Percentiles rank a stretch among this genome's conserved stretches.
These are phyloP conservation scores for Semotilus atromaculatus DNA, from an alignment of 2,797 vertebrate genomes.

Conservation along the genomic window DNA sequence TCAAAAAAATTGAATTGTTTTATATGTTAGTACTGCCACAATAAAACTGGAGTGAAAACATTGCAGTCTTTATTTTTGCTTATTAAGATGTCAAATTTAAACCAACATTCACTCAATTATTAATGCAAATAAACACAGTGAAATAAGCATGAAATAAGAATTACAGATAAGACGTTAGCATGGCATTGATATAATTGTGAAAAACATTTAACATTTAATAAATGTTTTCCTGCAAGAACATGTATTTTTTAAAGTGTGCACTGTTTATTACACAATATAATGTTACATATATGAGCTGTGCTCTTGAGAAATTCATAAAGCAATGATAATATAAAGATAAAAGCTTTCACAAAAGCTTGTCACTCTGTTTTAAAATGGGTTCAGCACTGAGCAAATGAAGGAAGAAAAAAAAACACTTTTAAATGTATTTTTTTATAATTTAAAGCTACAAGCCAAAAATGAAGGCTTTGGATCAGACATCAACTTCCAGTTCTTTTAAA, in stretches of 20 bases:
- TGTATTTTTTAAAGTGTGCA: not conserved
- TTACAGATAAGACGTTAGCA: not conserved
- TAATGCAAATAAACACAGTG: not conserved
- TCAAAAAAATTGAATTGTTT: constrained; percentile 87
- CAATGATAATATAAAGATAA: not conserved
- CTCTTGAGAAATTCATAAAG: not conserved
- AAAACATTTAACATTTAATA: not conserved
- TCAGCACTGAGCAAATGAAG: not conserved
- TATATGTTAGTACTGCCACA: constrained; percentile 97
- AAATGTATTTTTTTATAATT: not conserved
- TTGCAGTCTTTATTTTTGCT: constrained; percentile 12
- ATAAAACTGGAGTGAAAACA: constrained; percentile 71
- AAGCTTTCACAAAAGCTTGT: not conserved
- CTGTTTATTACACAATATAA: not conserved
- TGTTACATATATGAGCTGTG: not conserved
- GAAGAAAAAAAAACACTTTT: not conserved
- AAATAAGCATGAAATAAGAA: not conserved
- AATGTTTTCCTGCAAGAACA: not conserved
- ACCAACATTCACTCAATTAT: not conserved
- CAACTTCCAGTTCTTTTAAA: not conserved
- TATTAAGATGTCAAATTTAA: not conserved
- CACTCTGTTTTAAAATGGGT: not conserved
- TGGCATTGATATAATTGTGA: constrained; percentile 11
- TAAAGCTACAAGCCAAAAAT: not conserved
- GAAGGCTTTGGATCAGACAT: not conserved